Base-by-base conservation (phyloP, 1,140 invertebrate species). In the Drosophila watanabei region DNA sequence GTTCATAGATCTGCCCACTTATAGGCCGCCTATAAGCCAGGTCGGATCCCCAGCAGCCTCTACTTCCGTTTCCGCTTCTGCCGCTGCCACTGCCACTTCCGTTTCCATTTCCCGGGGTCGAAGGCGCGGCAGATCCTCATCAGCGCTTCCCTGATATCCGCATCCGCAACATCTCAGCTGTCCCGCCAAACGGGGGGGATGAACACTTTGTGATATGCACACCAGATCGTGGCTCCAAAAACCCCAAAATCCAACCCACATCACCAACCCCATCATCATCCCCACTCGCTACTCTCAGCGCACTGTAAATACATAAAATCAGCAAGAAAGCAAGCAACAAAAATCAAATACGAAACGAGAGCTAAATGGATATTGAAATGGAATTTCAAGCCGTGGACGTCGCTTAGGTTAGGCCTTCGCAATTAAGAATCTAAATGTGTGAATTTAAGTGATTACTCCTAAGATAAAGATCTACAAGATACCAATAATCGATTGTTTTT, bases 1-100 rank as follows among this genome's bases (percentile, higher is more conserved):
- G 7, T 93, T 92, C 48, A 85, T 93, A 39, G 91, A 93, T 46
- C 54, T 93, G 32, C 93, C 93, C 46, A 93, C 93, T 6, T 93
- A 91, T 52, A 75, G 82, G 35, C 93, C 93, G 30, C 61, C 80
- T 0, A 33, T n/a, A n/a, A 7, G 54, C 14, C 54, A 39, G 54
- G 30, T 30, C 10, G 49, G 16, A 52, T 1, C 16, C 10, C 10
- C 24, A 5, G 14, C 45, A 28, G 20, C 39, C 11, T 32, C 56
- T 6, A 1, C 62, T 11, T 46, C 48, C 7, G 20, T 8, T 11
- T 28, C 66, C n/a, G 52, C 52, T 16, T 32, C 51, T 24, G 24
- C 24, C 20, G 43, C 16, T 51, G 8, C 65, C 35, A 11, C 13
- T 37, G 30, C 60, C 16, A 9, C 6, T 20, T 46, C 61, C n/a